phyloP scores from a whole-genome alignment of 2,797 vertebrate genomes.

The Thaleichthys pacificus region DNA sequence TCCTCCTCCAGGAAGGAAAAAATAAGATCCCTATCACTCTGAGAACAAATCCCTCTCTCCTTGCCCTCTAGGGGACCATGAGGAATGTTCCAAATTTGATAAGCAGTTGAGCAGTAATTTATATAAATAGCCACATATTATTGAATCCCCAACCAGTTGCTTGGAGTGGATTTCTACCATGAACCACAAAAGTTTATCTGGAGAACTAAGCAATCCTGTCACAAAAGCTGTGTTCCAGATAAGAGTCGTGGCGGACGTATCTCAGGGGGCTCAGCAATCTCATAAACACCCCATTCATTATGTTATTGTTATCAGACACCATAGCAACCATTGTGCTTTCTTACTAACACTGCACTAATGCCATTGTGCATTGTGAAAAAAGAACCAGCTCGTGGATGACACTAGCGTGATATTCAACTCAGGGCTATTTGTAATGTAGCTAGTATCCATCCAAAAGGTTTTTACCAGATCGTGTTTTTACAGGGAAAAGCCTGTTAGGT shows the following conservation, averaged over 20 bases:
- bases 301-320: conserved; percentile 13
- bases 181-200: neutral
- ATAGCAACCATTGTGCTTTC: conserved; percentile 24
- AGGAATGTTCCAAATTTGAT: conserved; percentile 5
- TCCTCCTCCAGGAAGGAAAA: conserved; percentile 2
- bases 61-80: conserved; percentile 4
- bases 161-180: neutral
- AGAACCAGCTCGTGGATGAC: neutral
- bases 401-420: neutral
- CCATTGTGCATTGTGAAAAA: neutral
- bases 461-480: conserved; percentile 8
- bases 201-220: neutral
- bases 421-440: conserved; percentile 11
- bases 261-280: neutral
- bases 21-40: conserved; percentile 5
- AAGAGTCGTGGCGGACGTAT: neutral
- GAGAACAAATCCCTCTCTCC: conserved; percentile 1
- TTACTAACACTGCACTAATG: conserved; percentile 15
- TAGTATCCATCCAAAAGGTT: neutral
- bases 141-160: neutral
- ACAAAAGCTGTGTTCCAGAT: neutral
- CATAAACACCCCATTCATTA: conserved; percentile 20
- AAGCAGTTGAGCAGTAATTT: conserved; percentile 5
- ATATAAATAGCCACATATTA: conserved; percentile 1
- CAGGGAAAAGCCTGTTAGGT: conserved; percentile 4